Evolutionary conservation across 2,888 invertebrate species (phyloP), one percentile per base, ranked within the genome.

Genomic region (Barypeithes pellucidus): DNA sequence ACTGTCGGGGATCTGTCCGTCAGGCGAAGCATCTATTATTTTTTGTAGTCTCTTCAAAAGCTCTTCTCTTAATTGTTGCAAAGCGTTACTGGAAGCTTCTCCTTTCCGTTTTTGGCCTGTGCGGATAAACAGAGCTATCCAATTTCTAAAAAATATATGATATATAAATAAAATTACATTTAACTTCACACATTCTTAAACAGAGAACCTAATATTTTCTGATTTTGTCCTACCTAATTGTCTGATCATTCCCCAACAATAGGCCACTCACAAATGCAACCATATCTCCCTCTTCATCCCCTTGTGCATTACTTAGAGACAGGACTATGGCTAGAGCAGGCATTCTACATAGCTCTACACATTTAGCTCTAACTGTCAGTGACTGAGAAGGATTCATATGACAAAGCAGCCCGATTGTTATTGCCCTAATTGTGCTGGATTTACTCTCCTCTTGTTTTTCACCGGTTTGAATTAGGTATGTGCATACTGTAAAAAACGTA

Each of bases 121-220:
- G 70, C 97, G 91, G 57, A 98, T 91, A 82, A 96, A 98, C 81
- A 94, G 90, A 0, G 96, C 95, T 85, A 98, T 96, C 98, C 98
- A 98, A 67, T 93, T 93, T 81, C 97, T 82, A 89, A 2, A 29
- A n/a, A n/a, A n/a, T n/a, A n/a, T n/a, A n/a, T n/a, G n/a, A n/a
- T n/a, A n/a, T n/a, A n/a, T n/a, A n/a, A 29, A 29, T 24, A 24
- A 24, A 24, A n/a, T n/a, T n/a, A n/a, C n/a, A n/a, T n/a, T n/a
- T n/a, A n/a, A n/a, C n/a, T n/a, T n/a, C n/a, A n/a, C n/a, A n/a
- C n/a, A 29, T 7, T 29, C 9, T 29, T 29, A 29, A 1, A 29
- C 20, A 52, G 4, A 11, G 8, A 63, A 50, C n/a, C n/a, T n/a
- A n/a, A n/a, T n/a, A n/a, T n/a, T n/a, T n/a, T n/a, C n/a, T n/a